These are phyloP conservation scores for Eucidaris tribuloides DNA, from an alignment of 35 echinoderm and acorn worm genomes.

Conservation along the genomic window DNA sequence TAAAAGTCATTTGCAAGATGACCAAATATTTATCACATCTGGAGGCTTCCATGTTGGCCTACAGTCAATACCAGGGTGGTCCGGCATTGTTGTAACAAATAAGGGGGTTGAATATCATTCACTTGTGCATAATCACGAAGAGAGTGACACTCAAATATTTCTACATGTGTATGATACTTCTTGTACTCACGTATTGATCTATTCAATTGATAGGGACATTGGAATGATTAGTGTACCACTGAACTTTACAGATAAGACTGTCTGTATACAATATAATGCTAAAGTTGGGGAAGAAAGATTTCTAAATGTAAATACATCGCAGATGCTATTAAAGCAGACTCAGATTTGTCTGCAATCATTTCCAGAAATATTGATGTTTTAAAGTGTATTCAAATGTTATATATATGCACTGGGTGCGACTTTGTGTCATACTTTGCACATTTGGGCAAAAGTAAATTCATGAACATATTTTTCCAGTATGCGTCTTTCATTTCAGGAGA, in stretches of 20 bases:
- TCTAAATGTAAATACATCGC: conserved; percentile 6
- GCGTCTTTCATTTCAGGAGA: conserved; percentile 23
- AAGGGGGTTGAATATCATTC: conserved; percentile 17
- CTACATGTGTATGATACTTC: conserved; percentile 31
- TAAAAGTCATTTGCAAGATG: neutral
- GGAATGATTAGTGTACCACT: conserved; percentile 7
- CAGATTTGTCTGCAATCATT: conserved; percentile 14
- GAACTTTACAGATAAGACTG: conserved; percentile 7
- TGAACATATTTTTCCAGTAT: conserved; percentile 45
- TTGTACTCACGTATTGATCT: conserved; percentile 18
- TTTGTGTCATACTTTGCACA: conserved; percentile 56
- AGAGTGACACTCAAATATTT: conserved; percentile 37
- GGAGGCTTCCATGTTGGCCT: conserved; percentile 32
- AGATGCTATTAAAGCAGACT: conserved; percentile 4
- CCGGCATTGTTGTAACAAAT: neutral
- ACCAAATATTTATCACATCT: conserved; percentile 25
- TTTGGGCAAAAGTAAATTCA: conserved; percentile 39
- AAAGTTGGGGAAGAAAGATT: conserved; percentile 2
- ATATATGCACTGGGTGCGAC: conserved; percentile 33
- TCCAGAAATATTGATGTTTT: neutral
- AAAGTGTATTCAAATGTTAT: conserved; percentile 44
- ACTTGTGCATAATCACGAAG: conserved; percentile 27
- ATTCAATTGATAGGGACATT: conserved; percentile 25
- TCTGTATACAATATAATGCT: conserved; percentile 37
- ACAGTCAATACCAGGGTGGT: neutral